Base-by-base conservation (phyloP, 2,113 vertebrate genomes). In the Cyanocitta stelleri region DNA sequence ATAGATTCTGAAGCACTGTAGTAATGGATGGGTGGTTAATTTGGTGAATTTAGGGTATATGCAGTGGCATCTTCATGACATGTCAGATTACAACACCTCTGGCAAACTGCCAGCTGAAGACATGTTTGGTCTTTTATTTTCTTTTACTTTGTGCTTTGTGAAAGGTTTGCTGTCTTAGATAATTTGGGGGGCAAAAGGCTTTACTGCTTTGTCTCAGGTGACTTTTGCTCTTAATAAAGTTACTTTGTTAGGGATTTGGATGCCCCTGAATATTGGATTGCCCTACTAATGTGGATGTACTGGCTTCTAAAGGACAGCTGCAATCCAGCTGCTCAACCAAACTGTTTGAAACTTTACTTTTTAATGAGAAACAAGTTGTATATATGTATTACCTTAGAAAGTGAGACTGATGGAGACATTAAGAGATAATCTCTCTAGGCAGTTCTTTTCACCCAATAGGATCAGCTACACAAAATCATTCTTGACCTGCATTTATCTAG, bases 341-440 rank as follows among this genome's bases (percentile, higher is more conserved):
- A 69, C 33, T 59, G 18, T 94, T 92, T 56, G 66, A 87, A 93
- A 77, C 46, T 82, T 95, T 71, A 74, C 56, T 68, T 84, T 93
- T 52, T 44, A 29, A 17, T 37, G 64, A 72, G 29, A 72, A 90
- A 76, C 2, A 1, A 90, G 21, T 44, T 49, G 4, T 66, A 11
- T 55, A 3, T 46, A 9, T 58, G 11, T 41, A 35, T 62, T 67
- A 62, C 21, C 43, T 75, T 51, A 55, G 43, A 55, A 89, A 94
- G 75, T 8, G 17, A 72, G 37, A 52, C 24, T 41, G 23, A 55
- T 52, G 19, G 61, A 78, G 39, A 63, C 44, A 44, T 44, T 48
- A 29, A 63, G 61, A 49, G 39, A 16, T 52, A 14, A 14, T 44
- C 17, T 72, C 21, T 72, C 10, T 26, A 56, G 61, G 4, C 0